phyloP scores from a whole-genome alignment of 2,113 vertebrate species.

The Opisthocomus hoazin region DNA sequence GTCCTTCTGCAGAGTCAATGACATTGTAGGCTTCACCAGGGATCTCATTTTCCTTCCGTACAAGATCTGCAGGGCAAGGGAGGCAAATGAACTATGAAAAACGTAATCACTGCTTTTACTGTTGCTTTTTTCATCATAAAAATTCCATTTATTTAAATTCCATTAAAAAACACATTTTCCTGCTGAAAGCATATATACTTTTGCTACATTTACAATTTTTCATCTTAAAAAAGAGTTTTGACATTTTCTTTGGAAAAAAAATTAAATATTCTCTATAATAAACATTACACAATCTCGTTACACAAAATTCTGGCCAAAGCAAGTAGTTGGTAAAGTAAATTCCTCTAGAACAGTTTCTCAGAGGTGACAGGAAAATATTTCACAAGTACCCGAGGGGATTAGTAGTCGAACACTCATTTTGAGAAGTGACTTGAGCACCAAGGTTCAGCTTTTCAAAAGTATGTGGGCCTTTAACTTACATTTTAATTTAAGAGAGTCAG shows the following conservation, averaged over 20 bases:
- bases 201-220: constrained; percentile 70
- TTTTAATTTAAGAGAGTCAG: constrained; percentile 10
- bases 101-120: constrained; percentile 77
- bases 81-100: constrained; percentile 82
- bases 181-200: constrained; percentile 71
- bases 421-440: background rate
- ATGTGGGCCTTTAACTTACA: background rate
- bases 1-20: constrained; percentile 75
- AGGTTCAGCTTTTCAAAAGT: background rate
- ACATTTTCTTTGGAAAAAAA: constrained; percentile 38
- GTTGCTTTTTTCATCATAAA: constrained; percentile 73
- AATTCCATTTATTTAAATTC: constrained; percentile 77
- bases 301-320: constrained; percentile 14
- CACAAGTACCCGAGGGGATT: background rate
- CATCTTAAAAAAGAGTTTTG: constrained; percentile 37
- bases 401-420: background rate
- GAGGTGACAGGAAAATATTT: background rate
- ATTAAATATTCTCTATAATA: constrained; percentile 33
- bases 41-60: constrained; percentile 75
- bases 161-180: constrained; percentile 73
- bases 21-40: constrained; percentile 70
- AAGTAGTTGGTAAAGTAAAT: constrained; percentile 40
- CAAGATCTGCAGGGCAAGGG: constrained; percentile 78
- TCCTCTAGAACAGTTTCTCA: background rate
- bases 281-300: constrained; percentile 28